These are phyloP conservation scores for Pollicipes pollicipes DNA, from an alignment of 1,140 invertebrate species.

Conservation along the genomic window DNA sequence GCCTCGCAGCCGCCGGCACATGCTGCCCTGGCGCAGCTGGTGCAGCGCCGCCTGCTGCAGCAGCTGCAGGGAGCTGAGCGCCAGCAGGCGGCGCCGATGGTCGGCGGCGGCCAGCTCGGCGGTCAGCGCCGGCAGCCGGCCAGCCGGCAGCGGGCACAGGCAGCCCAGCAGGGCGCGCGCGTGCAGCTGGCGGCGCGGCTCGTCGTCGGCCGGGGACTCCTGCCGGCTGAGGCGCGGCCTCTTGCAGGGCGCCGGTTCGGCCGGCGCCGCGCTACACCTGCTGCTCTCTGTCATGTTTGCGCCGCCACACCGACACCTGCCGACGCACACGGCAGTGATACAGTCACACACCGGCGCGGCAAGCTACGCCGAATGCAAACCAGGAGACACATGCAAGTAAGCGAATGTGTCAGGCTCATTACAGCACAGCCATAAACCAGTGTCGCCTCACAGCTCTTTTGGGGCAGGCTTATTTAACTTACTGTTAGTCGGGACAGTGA, in stretches of 20 bases:
- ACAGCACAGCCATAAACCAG: no score
- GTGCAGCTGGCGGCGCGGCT: background rate
- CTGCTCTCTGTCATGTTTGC: background rate
- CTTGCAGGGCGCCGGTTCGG: background rate
- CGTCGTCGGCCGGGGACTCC: background rate
- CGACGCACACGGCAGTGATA: no score
- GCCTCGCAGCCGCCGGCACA: background rate
- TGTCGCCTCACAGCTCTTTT: no score
- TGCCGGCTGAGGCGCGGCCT: background rate
- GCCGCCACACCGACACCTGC: background rate
- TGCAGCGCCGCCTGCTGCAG: background rate
- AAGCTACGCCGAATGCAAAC: no score
- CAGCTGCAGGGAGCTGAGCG: slow-evolving; percentile 3
- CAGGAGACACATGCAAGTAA: no score
- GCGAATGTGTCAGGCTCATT: no score
- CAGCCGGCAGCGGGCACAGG: background rate
- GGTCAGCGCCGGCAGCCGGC: background rate
- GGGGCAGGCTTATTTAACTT: no score
- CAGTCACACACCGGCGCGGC: background rate
- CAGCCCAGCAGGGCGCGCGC: background rate
- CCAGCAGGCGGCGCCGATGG: background rate
- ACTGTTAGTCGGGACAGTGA: no score
- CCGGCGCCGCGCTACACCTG: background rate
- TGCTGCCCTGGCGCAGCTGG: background rate
- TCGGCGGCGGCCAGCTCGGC: background rate